Evolutionary conservation across 2,888 invertebrate species (phyloP).

Genomic region (Mystacides longicornis): DNA sequence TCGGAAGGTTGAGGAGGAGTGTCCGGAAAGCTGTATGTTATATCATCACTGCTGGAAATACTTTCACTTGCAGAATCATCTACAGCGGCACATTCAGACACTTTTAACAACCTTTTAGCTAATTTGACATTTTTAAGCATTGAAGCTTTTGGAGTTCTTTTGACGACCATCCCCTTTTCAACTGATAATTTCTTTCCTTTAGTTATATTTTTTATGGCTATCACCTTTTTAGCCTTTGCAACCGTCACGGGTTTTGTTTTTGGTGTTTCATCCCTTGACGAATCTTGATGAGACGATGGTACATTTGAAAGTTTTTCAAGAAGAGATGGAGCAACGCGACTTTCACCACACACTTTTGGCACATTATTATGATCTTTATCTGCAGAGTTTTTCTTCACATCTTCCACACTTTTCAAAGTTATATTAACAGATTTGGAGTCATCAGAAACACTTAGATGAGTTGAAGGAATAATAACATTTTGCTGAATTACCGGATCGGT

Average conservation of each 20-base stretch:
- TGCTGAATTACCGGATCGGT: background rate
- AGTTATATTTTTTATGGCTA: slow-evolving; percentile 6
- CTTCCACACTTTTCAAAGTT: slow-evolving; percentile 10
- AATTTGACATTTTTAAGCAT: slow-evolving; percentile 13
- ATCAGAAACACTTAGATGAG: slow-evolving; percentile 23
- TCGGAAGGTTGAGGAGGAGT: slow-evolving; percentile 5
- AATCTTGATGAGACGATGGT: slow-evolving; percentile 3
- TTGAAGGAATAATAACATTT: slow-evolving; percentile 16
- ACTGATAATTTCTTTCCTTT: slow-evolving; percentile 5
- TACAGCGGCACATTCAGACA: slow-evolving; percentile 14
- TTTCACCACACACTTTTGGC: background rate
- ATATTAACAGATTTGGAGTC: slow-evolving; percentile 15
- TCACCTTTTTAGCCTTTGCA: slow-evolving; percentile 12
- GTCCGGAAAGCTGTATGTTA: slow-evolving; percentile 21
- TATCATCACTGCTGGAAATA: slow-evolving; percentile 10
- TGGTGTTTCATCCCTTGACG: background rate
- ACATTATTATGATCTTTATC: slow-evolving; percentile 19
- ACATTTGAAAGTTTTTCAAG: background rate
- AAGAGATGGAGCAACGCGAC: background rate
- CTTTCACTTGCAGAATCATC: slow-evolving; percentile 22
- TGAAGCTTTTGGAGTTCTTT: slow-evolving; percentile 7
- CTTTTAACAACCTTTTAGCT: slow-evolving; percentile 14
- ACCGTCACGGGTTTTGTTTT: background rate
- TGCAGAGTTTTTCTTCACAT: slow-evolving; percentile 7
- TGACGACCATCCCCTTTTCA: slow-evolving; percentile 6